Evolutionary conservation across 2,113 vertebrate genomes (phyloP).

Genomic region (Lontra canadensis): DNA sequence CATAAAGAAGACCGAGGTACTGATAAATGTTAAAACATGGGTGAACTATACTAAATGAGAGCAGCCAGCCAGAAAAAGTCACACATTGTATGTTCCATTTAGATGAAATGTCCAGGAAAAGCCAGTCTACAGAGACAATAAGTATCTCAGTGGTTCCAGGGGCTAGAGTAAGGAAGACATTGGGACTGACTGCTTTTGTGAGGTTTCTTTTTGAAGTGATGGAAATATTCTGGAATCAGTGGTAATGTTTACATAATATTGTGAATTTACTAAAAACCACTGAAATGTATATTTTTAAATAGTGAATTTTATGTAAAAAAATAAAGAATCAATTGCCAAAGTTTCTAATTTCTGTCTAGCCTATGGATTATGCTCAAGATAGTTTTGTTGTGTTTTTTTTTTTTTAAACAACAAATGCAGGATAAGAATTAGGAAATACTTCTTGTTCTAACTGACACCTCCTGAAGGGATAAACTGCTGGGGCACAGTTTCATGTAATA

Average conservation of each 20-base stretch:
- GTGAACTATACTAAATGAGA: not conserved
- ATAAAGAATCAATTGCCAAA: not conserved
- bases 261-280: not conserved
- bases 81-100: not conserved
- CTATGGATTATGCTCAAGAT: not conserved
- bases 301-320: not conserved
- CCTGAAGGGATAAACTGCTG: constrained; percentile 38
- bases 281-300: not conserved
- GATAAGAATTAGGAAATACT: constrained; percentile 28
- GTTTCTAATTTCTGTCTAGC: not conserved
- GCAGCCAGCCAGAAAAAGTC: not conserved
- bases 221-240: not conserved
- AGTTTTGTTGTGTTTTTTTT: not conserved
- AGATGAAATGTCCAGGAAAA: not conserved
- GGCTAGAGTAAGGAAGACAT: not conserved
- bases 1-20: not conserved
- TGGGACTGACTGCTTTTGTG: not conserved
- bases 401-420: not conserved
- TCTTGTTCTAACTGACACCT: constrained; percentile 34
- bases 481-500: constrained; percentile 19
- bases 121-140: not conserved
- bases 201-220: not conserved
- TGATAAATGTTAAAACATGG: not conserved
- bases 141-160: not conserved
- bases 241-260: not conserved